phyloP scores from a whole-genome alignment of 2,113 vertebrate genomes.

The Dicerorhinus sumatrensis region DNA sequence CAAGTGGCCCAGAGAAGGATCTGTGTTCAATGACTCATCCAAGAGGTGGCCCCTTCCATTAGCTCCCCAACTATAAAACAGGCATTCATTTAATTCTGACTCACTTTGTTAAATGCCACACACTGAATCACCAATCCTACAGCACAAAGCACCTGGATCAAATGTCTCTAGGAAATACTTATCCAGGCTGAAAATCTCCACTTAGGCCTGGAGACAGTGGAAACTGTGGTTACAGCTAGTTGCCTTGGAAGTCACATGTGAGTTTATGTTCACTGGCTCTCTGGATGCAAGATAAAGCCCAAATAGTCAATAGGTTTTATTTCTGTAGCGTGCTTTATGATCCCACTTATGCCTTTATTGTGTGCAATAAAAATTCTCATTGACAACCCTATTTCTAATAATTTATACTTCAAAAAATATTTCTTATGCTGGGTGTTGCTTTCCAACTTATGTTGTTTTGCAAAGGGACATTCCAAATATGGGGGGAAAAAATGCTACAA shows the following conservation, averaged over 20 bases:
- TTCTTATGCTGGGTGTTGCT: constrained; percentile 55
- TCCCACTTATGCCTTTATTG: constrained; percentile 48
- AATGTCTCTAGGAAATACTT: constrained; percentile 66
- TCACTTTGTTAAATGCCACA: constrained; percentile 77
- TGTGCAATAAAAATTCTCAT: constrained; percentile 62
- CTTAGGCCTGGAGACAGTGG: neutral
- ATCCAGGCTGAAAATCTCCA: constrained; percentile 65
- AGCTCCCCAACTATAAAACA: constrained; percentile 62
- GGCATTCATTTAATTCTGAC: constrained; percentile 72
- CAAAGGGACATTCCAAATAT: constrained; percentile 35
- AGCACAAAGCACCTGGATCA: constrained; percentile 66
- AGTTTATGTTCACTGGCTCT: constrained; percentile 56
- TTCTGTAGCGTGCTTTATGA: constrained; percentile 49
- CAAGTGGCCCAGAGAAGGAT: constrained; percentile 47
- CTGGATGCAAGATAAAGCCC: constrained; percentile 49
- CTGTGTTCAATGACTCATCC: constrained; percentile 72
- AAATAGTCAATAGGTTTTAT: constrained; percentile 17
- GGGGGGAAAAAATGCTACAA: neutral
- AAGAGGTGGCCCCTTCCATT: constrained; percentile 69
- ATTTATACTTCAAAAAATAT: constrained; percentile 67
- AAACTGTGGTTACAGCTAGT: constrained; percentile 60
- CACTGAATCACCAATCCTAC: constrained; percentile 72
- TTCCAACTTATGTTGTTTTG: constrained; percentile 62
- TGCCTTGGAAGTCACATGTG: constrained; percentile 20
- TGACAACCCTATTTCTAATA: constrained; percentile 55